Evolutionary conservation across 2,113 vertebrate genomes (phyloP), one percentile per base, ranked within the genome.

Genomic region (Nerophis lumbriciformis): DNA sequence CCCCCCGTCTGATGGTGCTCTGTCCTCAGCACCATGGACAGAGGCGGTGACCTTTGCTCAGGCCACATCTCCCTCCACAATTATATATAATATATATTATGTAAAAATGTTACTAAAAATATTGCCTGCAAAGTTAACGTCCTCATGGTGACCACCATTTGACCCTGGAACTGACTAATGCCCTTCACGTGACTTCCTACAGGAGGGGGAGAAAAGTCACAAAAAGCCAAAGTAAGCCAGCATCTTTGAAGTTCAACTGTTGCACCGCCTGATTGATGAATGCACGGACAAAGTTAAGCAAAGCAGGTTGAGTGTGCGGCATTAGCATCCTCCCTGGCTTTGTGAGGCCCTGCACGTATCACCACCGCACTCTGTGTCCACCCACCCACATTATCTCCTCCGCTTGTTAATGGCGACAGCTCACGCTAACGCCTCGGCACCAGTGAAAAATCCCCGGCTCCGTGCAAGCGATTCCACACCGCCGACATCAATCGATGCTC

Each of bases 401-500:
- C 65, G 61, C 68, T 71, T 78, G 69, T 82, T 85, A 79, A 84
- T 82, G 65, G 77, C 73, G 77, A 73, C 61, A 68, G 59, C 71
- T 72, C 64, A 51, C 71, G 73, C 68, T 65, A 37, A 68, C 61
- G 60, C 69, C 61, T 59, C 16, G 19, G 66, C 74, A 79, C 60
- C 53, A 70, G 70, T 71, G 69, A 86, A 81, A 87, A 80, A 82
- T 78, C 61, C 69, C 62, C 63, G 72, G 70, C 60, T 69, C 61
- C 69, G 28, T 74, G 59, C 74, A 63, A 63, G 59, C 64, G 61
- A 86, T 83, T 80, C 72, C 82, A 36, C 69, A 79, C 71, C 81
- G 19, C 69, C 78, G 81, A 85, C 83, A 88, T 86, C 82, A 84
- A 83, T 73, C 81, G 76, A 79, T 86, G 79, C 82, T 85, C 83